phyloP scores from a whole-genome alignment of 2,113 vertebrate genomes.

The Parus major region DNA sequence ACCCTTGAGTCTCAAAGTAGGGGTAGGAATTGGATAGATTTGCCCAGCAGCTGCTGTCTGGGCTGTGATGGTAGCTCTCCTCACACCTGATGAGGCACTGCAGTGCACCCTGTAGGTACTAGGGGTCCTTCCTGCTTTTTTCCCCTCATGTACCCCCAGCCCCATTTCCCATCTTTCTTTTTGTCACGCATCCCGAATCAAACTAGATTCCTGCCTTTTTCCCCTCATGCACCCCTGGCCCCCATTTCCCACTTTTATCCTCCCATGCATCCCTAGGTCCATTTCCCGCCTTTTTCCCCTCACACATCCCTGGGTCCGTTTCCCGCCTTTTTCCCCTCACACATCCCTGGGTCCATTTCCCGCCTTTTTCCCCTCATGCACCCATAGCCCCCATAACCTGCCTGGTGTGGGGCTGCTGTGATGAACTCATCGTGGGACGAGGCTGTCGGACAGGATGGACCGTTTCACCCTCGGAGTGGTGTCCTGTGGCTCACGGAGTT shows the following conservation, averaged over 20 bases:
- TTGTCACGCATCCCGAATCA: not conserved
- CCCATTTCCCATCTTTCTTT: fast-evolving
- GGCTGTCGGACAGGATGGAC: fast-evolving
- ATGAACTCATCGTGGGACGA: fast-evolving
- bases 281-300: fast-evolving
- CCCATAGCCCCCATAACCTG: fast-evolving
- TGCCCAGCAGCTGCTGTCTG: fast-evolving
- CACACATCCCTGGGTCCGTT: fast-evolving
- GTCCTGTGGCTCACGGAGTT: fast-evolving
- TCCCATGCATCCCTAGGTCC: fast-evolving
- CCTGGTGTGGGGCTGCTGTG: fast-evolving
- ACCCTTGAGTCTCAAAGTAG: no score
- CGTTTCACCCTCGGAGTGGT: fast-evolving
- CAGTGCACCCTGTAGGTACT: not conserved
- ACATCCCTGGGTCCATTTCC: not conserved
- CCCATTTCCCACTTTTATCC: fast-evolving
- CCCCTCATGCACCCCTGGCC: fast-evolving
- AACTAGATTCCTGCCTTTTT: not conserved
- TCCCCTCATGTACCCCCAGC: not conserved
- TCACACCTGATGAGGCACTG: no score
- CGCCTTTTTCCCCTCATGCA: fast-evolving
- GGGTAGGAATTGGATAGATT: fast-evolving
- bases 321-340: not conserved
- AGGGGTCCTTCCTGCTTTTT: fast-evolving
- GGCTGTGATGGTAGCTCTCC: fast-evolving